Evolutionary conservation across 2,113 vertebrate species (phyloP), one percentile per base, ranked within the genome.

Genomic region (Malurus alboscapulatus): DNA sequence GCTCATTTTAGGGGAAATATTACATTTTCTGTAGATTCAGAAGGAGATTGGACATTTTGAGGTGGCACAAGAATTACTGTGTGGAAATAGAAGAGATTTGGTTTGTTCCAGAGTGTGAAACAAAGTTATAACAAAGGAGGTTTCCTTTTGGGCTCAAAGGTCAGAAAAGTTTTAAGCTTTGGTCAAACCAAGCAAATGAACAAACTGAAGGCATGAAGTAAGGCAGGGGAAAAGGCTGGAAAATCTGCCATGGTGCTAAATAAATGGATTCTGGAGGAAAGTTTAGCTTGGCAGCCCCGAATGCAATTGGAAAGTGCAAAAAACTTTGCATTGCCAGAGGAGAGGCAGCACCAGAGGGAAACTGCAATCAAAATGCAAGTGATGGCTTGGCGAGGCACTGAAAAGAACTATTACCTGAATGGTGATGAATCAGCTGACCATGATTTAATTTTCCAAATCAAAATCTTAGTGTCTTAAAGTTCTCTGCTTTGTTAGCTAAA

Each of bases 231-330:
- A 82, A 62, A 67, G 10, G 5, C 0, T 65, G 50, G 54, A 68
- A 88, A 88, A 90, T 17, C 9, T 81, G 14, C 22, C 18, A 32
- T 27, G 62, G 24, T 20, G 67, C 32, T 38, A 24, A 93, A 53
- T n/a, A 36, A 53, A 13, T 26, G 20, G 58, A 14, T 73, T 87
- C 38, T 87, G 40, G n/a, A 88, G 55, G 38, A 67, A 18, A 19
- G 48, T 62, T 44, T 44, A 29, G 7, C 7, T 88, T 3, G 15
- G 50, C 47, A 88, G 34, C 9, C 18, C 9, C 0, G 0, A 3
- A 32, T 84, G 17, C 25, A 77, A 77, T 0, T 81, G 48, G 30
- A 44, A 81, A 92, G 48, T 34, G 38, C 34, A 81, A 59, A 58
- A 50, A 63, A 22, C 9, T 69, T 67, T 84, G 16, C 24, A 13